Evolutionary conservation across 53 echinoderm and acorn worm species (phyloP), one percentile per base, ranked within the genome.

Genomic region (Arbacia lixula): DNA sequence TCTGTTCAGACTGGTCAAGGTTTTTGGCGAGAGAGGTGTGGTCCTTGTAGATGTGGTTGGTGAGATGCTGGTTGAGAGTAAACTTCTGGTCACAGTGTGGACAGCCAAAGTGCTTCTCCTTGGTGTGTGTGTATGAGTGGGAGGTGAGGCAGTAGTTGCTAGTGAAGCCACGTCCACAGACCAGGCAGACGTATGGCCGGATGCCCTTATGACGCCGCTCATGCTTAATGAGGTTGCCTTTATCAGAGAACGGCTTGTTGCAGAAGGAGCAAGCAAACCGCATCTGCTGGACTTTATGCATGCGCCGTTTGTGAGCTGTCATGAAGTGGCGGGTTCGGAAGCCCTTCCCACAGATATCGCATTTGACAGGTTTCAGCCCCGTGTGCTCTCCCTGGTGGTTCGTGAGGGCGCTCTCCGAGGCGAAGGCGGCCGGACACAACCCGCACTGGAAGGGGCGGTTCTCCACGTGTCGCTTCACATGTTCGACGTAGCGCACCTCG

Each of bases 311-410:
- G 34, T 81, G 82, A 16, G 62, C 64, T 16, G 82, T 81, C 82
- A 63, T 81, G 46, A 81, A 63, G 62, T 81, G 62, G 31, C 64
- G 82, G 17, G 82, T 81, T 0, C 82, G 82, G 82, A 81, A 81
- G 20, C 82, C 82, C 32, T 51, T 46, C 21, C 82, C 64, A 27
- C 82, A 81, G 62, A 81, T 21, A 10, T 81, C 82, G 28, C 82
- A 81, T 29, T 81, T 81, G 82, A 81, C 43, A 1, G 82, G 82
- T 63, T 81, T 81, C 26, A 63, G 82, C 27, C 82, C 82, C 0
- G 62, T 81, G 82, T 81, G 82, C 50, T 81, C 82, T 1, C 82
- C 82, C 22, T 81, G 82, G 24, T 81, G 82, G 82, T 81, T 81
- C 27, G 40, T 49, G 43, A 81, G 64, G 49, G 82, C 82, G 17